Evolutionary conservation across 2,797 vertebrate genomes (phyloP).

Genomic region (Synaphobranchus kaupii): DNA sequence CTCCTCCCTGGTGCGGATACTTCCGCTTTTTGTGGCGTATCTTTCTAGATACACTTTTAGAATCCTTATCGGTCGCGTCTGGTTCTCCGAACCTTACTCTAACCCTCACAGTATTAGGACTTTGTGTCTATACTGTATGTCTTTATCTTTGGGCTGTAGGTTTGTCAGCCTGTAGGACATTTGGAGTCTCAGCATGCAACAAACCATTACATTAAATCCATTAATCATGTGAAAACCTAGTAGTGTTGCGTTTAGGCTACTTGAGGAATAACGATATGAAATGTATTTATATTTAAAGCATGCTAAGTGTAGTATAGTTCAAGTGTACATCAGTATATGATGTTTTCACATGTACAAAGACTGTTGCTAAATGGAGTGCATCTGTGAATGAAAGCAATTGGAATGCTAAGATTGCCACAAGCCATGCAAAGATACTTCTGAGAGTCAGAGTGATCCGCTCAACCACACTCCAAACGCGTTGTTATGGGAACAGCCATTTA

Average conservation of each 20-base stretch:
- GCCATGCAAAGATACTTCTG: background rate
- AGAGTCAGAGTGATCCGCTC: background rate
- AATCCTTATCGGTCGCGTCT: too few species aligned
- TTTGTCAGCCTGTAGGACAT: background rate
- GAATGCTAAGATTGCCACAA: background rate
- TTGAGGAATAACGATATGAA: background rate
- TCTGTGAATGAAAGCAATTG: background rate
- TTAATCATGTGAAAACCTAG: background rate
- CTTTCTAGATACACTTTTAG: too few species aligned
- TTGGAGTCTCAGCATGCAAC: constrained; percentile 32
- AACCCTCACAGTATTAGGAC: background rate
- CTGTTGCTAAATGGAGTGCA: background rate
- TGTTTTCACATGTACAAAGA: background rate
- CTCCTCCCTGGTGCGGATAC: too few species aligned
- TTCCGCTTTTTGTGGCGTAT: too few species aligned
- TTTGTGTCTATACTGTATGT: too few species aligned
- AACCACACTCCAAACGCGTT: background rate
- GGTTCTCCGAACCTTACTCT: too few species aligned
- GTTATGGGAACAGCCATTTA: background rate
- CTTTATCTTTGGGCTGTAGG: background rate
- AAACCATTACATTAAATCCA: background rate
- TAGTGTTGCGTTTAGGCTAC: too few species aligned
- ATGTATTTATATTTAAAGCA: background rate
- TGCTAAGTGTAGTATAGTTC: background rate
- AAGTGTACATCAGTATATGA: background rate